Base-by-base conservation (phyloP, 1,140 invertebrate genomes). In the Eriocheir sinensis region DNA sequence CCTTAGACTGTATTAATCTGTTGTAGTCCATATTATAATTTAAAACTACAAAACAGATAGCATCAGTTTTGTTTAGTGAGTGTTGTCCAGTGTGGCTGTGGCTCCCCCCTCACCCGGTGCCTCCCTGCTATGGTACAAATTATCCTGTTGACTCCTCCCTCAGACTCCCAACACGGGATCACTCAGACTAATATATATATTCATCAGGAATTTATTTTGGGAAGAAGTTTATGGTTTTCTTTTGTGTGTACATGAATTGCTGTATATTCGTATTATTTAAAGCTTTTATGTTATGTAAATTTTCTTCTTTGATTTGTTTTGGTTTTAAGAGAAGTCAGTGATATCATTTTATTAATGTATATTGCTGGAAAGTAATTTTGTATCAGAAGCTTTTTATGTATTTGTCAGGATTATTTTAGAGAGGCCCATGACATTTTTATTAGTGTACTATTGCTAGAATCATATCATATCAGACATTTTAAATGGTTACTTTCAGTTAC, bases 1-100 rank as follows among this genome's bases (percentile, higher is more conserved):
- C 40, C 53, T 53, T 94, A 94, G 94, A 94, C 90, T 92, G 32
- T 83, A 83, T 91, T 88, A 41, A 86, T 91, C 36, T 91, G 27
- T 94, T 91, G 85, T 85, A 48, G 34, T 89, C 72, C 83, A 32
- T 92, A 41, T 81, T 48, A 92, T 53, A 85, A 93, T 41, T 93
- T 40, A 93, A 93, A 41, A 36, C 93, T 30, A 93, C 53, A 93
- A 93, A 89, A 89, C 86, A 89, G 32, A 34, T 89, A 48, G 44
- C 8, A 30, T 30, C 60, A 72, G 60, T 72, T 72, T 72, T n/a
- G 60, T 72, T 72, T n/a, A 72, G 60, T 72, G 60, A 72, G 60
- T 72, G 60, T 72, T 72, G 60, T 72, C 60, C 60, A 72, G 60
- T 72, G 93, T 89, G 44, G 93, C 86, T 88, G 93, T 89, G 60